phyloP scores from a whole-genome alignment of 2,888 invertebrate genomes.

The Drosophila niveifrons region DNA sequence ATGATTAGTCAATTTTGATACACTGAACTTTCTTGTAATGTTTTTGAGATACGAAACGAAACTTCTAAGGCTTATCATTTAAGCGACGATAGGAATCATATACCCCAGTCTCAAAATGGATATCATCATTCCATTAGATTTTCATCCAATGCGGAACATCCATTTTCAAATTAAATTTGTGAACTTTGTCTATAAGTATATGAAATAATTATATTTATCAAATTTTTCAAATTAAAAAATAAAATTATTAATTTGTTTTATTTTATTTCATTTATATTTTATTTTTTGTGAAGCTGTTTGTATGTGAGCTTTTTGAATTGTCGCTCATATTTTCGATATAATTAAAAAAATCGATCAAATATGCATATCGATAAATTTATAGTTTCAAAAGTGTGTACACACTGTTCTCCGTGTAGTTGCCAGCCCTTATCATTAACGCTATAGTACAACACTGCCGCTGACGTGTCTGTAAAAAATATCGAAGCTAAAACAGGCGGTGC shows the following conservation, averaged over 20 bases:
- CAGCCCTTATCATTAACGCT: constrained; percentile 29
- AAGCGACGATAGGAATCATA: not conserved
- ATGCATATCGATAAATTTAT: constrained; percentile 12
- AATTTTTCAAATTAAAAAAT: too few relatives aligned
- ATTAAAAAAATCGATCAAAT: not conserved
- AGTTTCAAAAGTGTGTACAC: constrained; percentile 13
- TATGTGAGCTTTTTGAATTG: not conserved
- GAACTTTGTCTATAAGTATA: not conserved
- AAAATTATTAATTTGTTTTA: too few relatives aligned
- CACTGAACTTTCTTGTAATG: too few relatives aligned
- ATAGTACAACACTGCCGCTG: constrained; percentile 70
- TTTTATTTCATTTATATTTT: too few relatives aligned
- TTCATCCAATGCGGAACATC: not conserved
- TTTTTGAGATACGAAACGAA: too few relatives aligned
- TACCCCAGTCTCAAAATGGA: constrained; percentile 6
- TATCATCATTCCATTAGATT: constrained; percentile 5
- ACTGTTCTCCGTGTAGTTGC: not conserved
- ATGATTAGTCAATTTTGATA: too few relatives aligned
- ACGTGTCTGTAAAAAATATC: constrained; percentile 82
- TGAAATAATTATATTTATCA: not conserved
- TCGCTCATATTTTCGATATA: not conserved
- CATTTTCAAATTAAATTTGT: not conserved
- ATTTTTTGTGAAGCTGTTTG: not conserved
- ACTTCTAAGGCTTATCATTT: not conserved
- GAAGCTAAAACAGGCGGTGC: constrained; percentile 68